Evolutionary conservation across 2,797 vertebrate species (phyloP).

Genomic region (Enteromius argenteus): DNA sequence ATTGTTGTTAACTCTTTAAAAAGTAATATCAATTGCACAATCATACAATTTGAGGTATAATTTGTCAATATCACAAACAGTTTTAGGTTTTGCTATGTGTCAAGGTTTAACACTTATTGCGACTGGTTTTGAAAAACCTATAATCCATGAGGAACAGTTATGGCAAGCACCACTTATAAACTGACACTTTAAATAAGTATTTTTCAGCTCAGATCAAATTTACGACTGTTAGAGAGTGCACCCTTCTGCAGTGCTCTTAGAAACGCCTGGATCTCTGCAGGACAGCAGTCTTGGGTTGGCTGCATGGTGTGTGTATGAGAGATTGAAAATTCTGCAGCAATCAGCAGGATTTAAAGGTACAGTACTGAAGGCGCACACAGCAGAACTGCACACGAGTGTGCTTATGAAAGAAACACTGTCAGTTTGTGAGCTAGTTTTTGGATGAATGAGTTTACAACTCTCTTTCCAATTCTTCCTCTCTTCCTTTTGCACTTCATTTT

Average conservation of each 20-base stretch:
- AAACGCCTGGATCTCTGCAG: constrained; percentile 26
- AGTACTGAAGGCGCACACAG: constrained; percentile 17
- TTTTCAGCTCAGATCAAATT: constrained; percentile 45
- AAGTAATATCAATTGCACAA: background rate
- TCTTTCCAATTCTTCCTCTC: constrained; percentile 4
- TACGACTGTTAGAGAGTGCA: constrained; percentile 47
- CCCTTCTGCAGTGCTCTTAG: constrained; percentile 34
- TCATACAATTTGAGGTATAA: too few relatives aligned
- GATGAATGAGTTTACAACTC: constrained; percentile 36
- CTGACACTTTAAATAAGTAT: constrained; percentile 11
- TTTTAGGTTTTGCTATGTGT: background rate
- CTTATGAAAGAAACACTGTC: constrained; percentile 20
- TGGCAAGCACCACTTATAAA: constrained; percentile 7
- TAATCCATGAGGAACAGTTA: background rate
- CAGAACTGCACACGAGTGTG: constrained; percentile 27
- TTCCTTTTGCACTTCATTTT: background rate
- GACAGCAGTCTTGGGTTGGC: constrained; percentile 1
- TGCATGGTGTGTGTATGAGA: constrained; percentile 9
- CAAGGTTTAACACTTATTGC: background rate
- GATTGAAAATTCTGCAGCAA: constrained; percentile 47
- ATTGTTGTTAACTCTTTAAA: background rate
- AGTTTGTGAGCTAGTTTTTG: constrained; percentile 67
- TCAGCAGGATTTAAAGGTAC: constrained; percentile 46
- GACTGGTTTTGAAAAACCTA: too few relatives aligned
- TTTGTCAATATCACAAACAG: background rate